Evolutionary conservation across 2,888 invertebrate species (phyloP), one percentile per base, ranked within the genome.

Genomic region (Cylloceria caligata): DNA sequence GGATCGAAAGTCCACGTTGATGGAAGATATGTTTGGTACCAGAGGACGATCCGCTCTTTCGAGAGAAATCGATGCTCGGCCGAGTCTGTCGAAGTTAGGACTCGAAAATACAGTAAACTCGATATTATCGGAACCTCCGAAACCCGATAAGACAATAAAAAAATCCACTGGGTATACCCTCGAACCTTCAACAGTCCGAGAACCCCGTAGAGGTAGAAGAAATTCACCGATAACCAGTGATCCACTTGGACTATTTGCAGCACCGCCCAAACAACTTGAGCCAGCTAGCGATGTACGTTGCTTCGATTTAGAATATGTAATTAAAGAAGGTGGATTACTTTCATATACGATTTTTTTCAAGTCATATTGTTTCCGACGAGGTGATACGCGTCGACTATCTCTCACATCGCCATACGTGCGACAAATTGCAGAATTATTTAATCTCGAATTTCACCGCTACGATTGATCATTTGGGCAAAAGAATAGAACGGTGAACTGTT

Each of bases 21-120:
- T 87, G 88, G 89, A 90, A 81, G 90, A 88, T 80, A 80, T 91
- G 55, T 90, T 91, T 83, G 89, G 89, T 19, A 84, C 81, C n/a
- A 87, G 81, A 65, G 30, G 83, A 42, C 81, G 75, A 24, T 68
- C 83, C 1, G 74, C 72, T 47, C 39, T 78, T 13, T 39, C 52
- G 30, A 85, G 60, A 65, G 84, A 68, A 62, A 71, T 75, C 21
- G 67, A 82, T 2, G 6, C 76, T 27, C 57, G 69, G 47, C 79
- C 84, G 64, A 80, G 42, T 19, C 60, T 73, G 6, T 52, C 76
- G 34, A 85, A 81, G 34, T n/a, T 39, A 2, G 76, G 49, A 36
- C 6, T 71, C 19, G 85, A 85, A 30, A 76, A 79, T 73, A 60
- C 82, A 75, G 36, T 65, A 11, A 52, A 42, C 69, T 68, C 76